Conservation (phyloP, 2,797 vertebrate species). For the Ataeniobius toweri region DNA sequence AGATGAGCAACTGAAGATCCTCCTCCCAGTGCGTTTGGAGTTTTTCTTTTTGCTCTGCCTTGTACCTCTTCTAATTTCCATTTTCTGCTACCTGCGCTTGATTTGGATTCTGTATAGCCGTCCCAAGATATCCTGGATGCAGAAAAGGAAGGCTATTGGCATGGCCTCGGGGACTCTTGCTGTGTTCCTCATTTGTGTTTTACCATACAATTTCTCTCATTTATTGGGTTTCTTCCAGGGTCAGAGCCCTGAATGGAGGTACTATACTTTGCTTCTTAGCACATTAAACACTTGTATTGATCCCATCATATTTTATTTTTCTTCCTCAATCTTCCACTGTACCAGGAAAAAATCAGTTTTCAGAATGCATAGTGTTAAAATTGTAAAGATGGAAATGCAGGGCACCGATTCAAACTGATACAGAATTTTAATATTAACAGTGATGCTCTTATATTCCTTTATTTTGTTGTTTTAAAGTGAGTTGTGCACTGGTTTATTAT, state of each 20-base stretch:
- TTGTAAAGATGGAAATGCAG: neutral
- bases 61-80: constrained; percentile 75
- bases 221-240: constrained; percentile 73
- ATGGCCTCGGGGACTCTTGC: constrained; percentile 81
- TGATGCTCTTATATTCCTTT: neutral
- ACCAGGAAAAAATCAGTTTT: constrained; percentile 48
- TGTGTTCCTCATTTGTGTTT: constrained; percentile 81
- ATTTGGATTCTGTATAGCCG: constrained; percentile 77
- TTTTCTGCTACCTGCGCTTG: constrained; percentile 80
- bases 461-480: neutral
- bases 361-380: constrained; percentile 7
- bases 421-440: neutral
- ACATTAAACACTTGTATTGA: constrained; percentile 86
- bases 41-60: constrained; percentile 80
- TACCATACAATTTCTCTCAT: constrained; percentile 84
- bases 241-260: constrained; percentile 73
- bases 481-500: neutral
- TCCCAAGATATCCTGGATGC: constrained; percentile 68
- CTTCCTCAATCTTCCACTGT: constrained; percentile 61
- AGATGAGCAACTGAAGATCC: constrained; percentile 38
- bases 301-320: constrained; percentile 82
- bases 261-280: constrained; percentile 77
- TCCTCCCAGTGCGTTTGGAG: constrained; percentile 79
- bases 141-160: constrained; percentile 81
- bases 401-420: neutral